Evolutionary conservation across 2,113 vertebrate genomes (phyloP).

Genomic region (Calidris pygmaea): DNA sequence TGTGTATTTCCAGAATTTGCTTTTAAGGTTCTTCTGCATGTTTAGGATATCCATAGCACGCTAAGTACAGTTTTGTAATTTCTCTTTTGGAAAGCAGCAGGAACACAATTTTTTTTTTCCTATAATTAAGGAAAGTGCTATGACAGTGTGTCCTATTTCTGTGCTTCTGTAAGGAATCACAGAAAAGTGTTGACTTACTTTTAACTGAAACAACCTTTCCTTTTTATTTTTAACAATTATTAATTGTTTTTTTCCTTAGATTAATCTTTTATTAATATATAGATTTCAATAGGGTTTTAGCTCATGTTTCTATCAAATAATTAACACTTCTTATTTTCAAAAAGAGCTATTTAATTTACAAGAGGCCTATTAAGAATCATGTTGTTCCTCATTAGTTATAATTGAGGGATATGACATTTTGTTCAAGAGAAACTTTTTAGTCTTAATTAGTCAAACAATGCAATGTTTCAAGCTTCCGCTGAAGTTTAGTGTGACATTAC

Average conservation of each 20-base stretch:
- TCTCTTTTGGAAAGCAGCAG: background rate
- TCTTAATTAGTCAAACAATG: conserved; percentile 65
- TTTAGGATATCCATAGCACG: background rate
- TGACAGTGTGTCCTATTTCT: background rate
- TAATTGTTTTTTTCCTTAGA: background rate
- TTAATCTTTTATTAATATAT: background rate
- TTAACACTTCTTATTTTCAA: conserved; percentile 43
- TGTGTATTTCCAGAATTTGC: background rate
- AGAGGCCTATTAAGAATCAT: conserved; percentile 50
- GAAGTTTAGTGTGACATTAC: background rate
- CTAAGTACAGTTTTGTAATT: background rate
- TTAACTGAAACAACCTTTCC: background rate
- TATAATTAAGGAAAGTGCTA: background rate
- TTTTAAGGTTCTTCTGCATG: background rate
- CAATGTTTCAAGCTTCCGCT: background rate
- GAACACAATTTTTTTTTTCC: background rate
- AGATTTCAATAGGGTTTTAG: conserved; percentile 24
- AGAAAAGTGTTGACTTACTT: background rate
- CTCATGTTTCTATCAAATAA: conserved; percentile 46
- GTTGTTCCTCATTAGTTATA: conserved; percentile 60
- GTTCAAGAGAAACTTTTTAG: conserved; percentile 53
- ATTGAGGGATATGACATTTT: conserved; percentile 67
- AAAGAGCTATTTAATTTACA: conserved; percentile 60
- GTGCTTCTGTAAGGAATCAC: background rate
- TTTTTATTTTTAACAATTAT: background rate